Percentiles rank a stretch among this genome's conserved stretches.
These are phyloP conservation scores for Melipona bicolor DNA, from an alignment of 2,888 invertebrate species.

Conservation along the genomic window DNA sequence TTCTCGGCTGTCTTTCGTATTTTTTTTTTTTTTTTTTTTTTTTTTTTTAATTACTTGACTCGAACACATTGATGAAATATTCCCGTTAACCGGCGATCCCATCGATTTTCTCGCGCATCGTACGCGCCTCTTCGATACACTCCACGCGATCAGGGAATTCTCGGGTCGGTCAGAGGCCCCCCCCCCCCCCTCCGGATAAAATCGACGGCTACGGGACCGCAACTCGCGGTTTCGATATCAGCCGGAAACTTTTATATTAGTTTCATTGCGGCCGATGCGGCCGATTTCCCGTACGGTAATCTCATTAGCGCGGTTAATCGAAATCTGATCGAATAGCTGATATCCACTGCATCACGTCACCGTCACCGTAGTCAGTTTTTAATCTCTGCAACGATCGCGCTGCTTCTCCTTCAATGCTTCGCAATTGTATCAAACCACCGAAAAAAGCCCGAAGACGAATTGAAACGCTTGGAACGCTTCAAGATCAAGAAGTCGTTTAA, in stretches of 20 bases:
- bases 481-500: no score
- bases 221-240: conserved; percentile 28
- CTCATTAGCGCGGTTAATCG: conserved; percentile 36
- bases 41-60: conserved; percentile 29
- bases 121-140: neutral
- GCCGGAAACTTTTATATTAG: conserved; percentile 29
- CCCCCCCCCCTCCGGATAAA: conserved; percentile 9
- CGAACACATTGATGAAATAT: conserved; percentile 36
- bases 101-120: conserved; percentile 23
- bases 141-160: neutral
- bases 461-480: no score
- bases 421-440: no score
- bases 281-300: conserved; percentile 4
- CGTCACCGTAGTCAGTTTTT: no score
- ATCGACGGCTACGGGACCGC: conserved; percentile 19
- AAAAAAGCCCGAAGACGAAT: no score
- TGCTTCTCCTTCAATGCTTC: neutral
- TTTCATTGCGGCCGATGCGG: conserved; percentile 2
- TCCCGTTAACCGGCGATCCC: conserved; percentile 25
- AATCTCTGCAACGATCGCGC: neutral
- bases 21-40: no score
- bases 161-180: neutral
- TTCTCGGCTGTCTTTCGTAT: neutral
- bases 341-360: neutral
- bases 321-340: conserved; percentile 25